Evolutionary conservation across 2,113 vertebrate species (phyloP), one percentile per base, ranked within the genome.

Genomic region (Parus major): DNA sequence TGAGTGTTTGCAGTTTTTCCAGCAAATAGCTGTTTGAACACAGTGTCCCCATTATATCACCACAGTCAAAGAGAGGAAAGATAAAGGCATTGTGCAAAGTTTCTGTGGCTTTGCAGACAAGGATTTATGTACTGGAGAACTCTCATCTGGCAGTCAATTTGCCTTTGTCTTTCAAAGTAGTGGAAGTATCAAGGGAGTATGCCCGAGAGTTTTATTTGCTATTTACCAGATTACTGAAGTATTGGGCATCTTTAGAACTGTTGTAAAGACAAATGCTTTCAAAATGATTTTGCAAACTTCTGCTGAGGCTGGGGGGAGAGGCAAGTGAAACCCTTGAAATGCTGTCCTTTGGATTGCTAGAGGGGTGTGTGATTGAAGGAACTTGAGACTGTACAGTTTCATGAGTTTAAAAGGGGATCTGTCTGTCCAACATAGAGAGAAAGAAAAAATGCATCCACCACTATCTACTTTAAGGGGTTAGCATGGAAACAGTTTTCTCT

Each of bases 1-100:
- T 91, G 95, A 97, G 95, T 96, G 96, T 97, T 97, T 98, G 79
- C 94, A 85, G 86, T 96, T 97, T 95, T 96, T 95, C 87, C 93
- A 93, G 91, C 77, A 95, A 97, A 97, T 97, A 96, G 93, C 95
- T 97, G 81, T 95, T 96, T 94, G 96, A 95, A 97, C 92, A 88
- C 89, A 96, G 92, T 91, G 89, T 96, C 90, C 91, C 96, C 86
- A 92, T 97, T 97, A 97, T 96, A 92, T 93, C 92, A 92, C 97
- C 93, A 78, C 82, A 96, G 95, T 95, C 96, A 97, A 95, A 97
- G 95, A 89, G 84, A 89, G 82, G 86, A 85, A 91, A 94, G 86
- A 97, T 96, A 96, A 97, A 97, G 92, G 91, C 93, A 79, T 96
- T 94, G 94, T 96, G 92, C 73, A 95, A 94, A 97, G 88, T 97